A percentile compares a stretch with the other conserved stretches of the same genome.
phyloP scores from a whole-genome alignment of 2,113 vertebrate genomes.

The Rhea americana region DNA sequence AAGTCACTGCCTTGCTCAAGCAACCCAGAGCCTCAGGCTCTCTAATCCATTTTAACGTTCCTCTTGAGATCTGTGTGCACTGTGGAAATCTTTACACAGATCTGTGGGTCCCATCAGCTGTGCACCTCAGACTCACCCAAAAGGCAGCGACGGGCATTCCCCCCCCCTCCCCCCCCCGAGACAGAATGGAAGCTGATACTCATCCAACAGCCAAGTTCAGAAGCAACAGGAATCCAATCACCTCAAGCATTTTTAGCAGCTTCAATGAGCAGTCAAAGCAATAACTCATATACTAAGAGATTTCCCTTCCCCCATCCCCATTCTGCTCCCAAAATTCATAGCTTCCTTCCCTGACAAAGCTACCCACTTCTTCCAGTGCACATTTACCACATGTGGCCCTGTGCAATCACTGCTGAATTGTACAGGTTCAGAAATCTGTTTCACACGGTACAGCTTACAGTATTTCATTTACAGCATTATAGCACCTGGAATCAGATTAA shows the following conservation, averaged over 20 bases:
- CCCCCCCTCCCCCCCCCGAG: neutral
- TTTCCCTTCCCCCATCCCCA: neutral
- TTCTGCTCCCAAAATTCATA: neutral
- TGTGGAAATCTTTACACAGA: neutral
- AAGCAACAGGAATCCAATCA: neutral
- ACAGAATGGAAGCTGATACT: neutral
- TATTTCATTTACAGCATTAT: neutral
- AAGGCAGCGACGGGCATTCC: neutral
- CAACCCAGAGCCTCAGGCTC: neutral
- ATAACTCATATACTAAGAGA: neutral
- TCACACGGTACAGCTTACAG: neutral
- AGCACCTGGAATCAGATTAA: neutral
- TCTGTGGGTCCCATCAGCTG: no score
- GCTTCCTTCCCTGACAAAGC: neutral
- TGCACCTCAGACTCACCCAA: neutral
- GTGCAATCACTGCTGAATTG: accelerated
- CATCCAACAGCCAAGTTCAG: neutral
- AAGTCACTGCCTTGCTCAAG: neutral
- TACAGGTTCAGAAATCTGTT: accelerated
- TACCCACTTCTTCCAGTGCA: neutral
- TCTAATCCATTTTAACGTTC: no score
- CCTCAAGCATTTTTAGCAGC: neutral
- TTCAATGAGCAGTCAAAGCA: neutral
- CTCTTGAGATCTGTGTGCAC: no score
- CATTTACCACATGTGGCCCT: neutral